Conservation (phyloP, 2,113 vertebrate genomes). For the Sialia sialis region DNA sequence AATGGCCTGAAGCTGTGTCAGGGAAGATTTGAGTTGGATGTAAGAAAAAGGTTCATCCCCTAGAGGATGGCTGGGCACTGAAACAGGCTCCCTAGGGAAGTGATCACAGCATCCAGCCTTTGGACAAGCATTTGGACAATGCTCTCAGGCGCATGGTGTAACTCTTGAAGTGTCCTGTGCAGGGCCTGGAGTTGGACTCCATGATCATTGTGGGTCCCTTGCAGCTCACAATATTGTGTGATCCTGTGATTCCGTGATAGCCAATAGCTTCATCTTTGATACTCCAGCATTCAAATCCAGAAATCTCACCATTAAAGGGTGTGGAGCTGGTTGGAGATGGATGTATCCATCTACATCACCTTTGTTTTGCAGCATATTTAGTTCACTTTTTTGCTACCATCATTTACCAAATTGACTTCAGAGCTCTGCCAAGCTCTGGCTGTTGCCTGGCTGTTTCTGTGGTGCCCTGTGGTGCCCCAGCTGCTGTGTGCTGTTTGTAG, state of each 20-base stretch:
- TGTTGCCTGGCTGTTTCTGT: neutral
- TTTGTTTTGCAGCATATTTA: neutral
- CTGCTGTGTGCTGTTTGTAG: neutral
- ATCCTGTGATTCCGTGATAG: neutral
- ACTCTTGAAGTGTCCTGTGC: neutral
- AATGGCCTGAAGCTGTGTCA: neutral
- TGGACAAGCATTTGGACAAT: accelerated
- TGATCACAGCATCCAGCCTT: neutral
- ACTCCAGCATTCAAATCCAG: neutral
- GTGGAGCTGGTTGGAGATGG: neutral
- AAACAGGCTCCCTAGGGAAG: neutral
- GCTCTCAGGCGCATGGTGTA: neutral
- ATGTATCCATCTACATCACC: neutral
- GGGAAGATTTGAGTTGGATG: neutral
- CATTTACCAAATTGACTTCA: neutral
- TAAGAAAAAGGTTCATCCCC: neutral
- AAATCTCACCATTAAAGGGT: neutral
- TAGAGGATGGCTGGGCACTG: no score
- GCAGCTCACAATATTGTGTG: neutral
- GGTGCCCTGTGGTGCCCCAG: neutral
- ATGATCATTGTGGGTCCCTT: neutral
- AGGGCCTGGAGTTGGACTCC: neutral
- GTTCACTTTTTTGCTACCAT: neutral
- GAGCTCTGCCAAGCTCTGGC: neutral
- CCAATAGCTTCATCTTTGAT: neutral